These are phyloP conservation scores for Volucella zonaria DNA, from an alignment of 2,888 invertebrate species.

Conservation along the genomic window DNA sequence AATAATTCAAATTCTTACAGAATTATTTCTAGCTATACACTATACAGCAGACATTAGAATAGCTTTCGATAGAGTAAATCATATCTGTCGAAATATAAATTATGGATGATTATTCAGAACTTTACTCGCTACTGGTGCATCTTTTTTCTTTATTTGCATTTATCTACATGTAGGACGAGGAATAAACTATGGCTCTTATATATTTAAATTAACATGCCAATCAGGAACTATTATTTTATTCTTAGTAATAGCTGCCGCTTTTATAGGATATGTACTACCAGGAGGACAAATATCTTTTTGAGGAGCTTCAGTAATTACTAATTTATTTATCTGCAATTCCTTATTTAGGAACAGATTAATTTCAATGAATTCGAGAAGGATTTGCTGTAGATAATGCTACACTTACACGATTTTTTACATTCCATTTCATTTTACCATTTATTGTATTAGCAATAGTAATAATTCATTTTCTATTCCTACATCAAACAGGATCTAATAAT, in stretches of 20 bases:
- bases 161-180: slow-evolving; percentile 76
- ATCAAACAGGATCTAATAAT: slow-evolving; percentile 88
- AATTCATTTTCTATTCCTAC: slow-evolving; percentile 87
- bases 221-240: slow-evolving; percentile 87
- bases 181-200: slow-evolving; percentile 79
- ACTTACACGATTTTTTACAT: slow-evolving; percentile 88
- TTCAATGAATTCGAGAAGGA: slow-evolving; percentile 90
- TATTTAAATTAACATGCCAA: slow-evolving; percentile 85
- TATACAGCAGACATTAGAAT: slow-evolving; percentile 86
- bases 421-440: slow-evolving; percentile 86
- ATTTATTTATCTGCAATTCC: slow-evolving; percentile 87
- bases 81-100: slow-evolving; percentile 88
- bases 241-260: slow-evolving; percentile 88
- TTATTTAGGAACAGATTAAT: slow-evolving; percentile 86
- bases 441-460: slow-evolving; percentile 82
- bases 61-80: slow-evolving; percentile 87
- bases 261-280: slow-evolving; percentile 90
- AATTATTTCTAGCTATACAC: slow-evolving; percentile 88
- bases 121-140: slow-evolving; percentile 88
- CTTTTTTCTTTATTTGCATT: slow-evolving; percentile 88
- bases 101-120: slow-evolving; percentile 87
- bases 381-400: slow-evolving; percentile 90
- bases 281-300: slow-evolving; percentile 93
- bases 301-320: slow-evolving; percentile 82
- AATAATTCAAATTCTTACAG: slow-evolving; percentile 87